Base-by-base conservation (phyloP, 2,113 vertebrate genomes). In the Hucho hucho region DNA sequence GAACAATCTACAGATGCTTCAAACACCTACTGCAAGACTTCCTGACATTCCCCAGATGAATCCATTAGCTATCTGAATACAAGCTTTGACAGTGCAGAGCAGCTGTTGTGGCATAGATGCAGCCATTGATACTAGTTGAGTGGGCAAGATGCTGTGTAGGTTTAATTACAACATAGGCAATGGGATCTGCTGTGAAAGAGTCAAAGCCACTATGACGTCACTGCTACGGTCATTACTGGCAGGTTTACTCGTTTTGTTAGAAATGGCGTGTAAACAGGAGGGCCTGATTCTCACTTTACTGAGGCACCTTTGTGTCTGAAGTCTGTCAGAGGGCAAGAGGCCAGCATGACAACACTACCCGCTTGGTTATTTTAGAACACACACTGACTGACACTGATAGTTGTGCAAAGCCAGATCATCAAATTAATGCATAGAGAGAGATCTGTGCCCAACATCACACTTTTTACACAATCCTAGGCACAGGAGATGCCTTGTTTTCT, bases 111-210 rank as follows among this genome's bases (percentile, higher is more conserved):
- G 20, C 18, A 56, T 20, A 56, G 53, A 25, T 16, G 4, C 4
- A 29, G 25, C 25, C 64, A 6, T 65, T 12, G 13, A 29, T 14
- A 16, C 64, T 26, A 26, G 64, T 65, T 18, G 26, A 14, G 64
- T 12, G 25, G 20, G 13, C 29, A 67, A 32, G 29, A 18, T 16
- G 20, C 61, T 43, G 14, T 14, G 20, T 16, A 32, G 16, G 65
- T 16, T 6, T 32, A 22, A 16, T 67, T 32, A 67, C 32, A 67
- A 66, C 16, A 73, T 53, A 58, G 53, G 56, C 29, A 69, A 70
- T 68, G 73, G n/a, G 69, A 76, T 80, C 13, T 64, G 14, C 32
- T 72, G 32, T 71, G 69, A 71, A 69, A 65, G 22, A 3, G 67
- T 7, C 24, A 7, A 79, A 43, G 56, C 4, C 7, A 4, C 58